These are phyloP conservation scores for Temnothorax curvispinosus DNA, from an alignment of 1,140 invertebrate genomes.

Conservation along the genomic window DNA sequence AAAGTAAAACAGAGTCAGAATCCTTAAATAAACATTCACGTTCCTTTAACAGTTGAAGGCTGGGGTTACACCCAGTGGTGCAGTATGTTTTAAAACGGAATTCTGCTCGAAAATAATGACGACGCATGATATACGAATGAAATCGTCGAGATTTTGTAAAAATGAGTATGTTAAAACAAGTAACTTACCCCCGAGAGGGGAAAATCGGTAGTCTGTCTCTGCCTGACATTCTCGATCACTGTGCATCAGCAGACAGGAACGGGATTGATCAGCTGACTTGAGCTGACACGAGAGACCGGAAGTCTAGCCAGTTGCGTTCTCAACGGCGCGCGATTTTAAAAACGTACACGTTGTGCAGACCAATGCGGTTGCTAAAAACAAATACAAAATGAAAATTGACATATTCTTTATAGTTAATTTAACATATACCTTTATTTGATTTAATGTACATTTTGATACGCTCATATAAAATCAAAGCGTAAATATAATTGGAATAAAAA, in stretches of 20 bases:
- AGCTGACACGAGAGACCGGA: constrained; percentile 83
- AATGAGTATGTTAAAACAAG: constrained; percentile 12
- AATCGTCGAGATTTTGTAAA: background rate
- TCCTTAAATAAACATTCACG: background rate
- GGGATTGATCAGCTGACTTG: constrained; percentile 85
- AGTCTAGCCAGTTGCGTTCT: constrained; percentile 21
- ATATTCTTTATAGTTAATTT: background rate
- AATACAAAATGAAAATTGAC: background rate
- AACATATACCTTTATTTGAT: background rate
- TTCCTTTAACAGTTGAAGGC: constrained; percentile 50
- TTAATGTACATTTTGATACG: background rate
- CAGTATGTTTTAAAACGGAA: background rate
- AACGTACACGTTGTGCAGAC: background rate
- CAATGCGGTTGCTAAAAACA: background rate
- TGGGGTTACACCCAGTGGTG: constrained; percentile 82
- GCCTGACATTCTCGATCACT: constrained; percentile 92
- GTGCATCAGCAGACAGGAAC: constrained; percentile 79
- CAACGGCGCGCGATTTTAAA: constrained; percentile 58
- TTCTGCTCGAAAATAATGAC: constrained; percentile 5
- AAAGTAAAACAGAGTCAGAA: background rate
- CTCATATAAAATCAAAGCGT: background rate
- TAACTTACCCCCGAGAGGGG: constrained; percentile 98
- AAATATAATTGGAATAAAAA: background rate
- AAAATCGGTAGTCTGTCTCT: constrained; percentile 98
- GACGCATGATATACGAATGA: constrained; percentile 28